Percentiles rank a stretch among this genome's conserved stretches.
Conservation (phyloP, 2,113 vertebrate species). For the Colaptes auratus region DNA sequence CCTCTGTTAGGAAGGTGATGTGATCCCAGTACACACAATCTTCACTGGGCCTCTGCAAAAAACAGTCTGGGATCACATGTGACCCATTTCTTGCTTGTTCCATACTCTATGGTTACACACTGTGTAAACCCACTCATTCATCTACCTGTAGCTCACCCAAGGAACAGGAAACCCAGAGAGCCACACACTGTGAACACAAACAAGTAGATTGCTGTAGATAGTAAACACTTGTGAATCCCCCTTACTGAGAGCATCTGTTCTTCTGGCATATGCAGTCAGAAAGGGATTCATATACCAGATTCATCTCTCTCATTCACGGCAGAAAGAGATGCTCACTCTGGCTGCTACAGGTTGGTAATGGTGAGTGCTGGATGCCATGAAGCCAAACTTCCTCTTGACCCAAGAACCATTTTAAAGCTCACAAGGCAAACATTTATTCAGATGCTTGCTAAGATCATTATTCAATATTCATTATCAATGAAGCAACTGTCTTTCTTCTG, state of each 20-base stretch:
- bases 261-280: background rate
- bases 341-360: background rate
- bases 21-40: background rate
- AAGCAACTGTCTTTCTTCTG: background rate
- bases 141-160: background rate
- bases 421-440: background rate
- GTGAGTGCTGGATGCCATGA: background rate
- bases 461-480: background rate
- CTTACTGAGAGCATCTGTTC: background rate
- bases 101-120: background rate
- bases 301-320: background rate
- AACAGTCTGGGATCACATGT: background rate
- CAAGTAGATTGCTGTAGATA: background rate
- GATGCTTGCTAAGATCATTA: background rate
- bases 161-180: background rate
- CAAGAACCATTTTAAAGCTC: background rate
- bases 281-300: background rate
- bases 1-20: background rate
- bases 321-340: background rate
- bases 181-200: background rate
- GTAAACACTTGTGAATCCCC: background rate
- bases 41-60: background rate
- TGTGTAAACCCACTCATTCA: background rate
- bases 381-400: background rate
- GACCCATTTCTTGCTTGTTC: background rate